These are phyloP conservation scores for Heterodera schachtii DNA, from an alignment of 1,140 invertebrate genomes.

Conservation along the genomic window DNA sequence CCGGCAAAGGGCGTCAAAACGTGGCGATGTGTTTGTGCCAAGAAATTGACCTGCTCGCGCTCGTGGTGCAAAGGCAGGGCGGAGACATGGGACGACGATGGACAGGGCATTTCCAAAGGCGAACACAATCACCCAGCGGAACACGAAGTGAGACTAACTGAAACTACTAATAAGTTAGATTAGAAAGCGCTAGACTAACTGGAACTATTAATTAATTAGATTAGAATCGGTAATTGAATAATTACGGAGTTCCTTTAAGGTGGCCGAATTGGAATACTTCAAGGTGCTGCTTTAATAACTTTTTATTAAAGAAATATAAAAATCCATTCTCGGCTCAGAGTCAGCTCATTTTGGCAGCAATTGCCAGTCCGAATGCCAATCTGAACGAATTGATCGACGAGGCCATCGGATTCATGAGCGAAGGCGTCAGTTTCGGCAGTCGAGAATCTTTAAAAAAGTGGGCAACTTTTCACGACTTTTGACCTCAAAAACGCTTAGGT, in stretches of 20 bases:
- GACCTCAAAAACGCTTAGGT: slow-evolving; percentile 10
- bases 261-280: slow-evolving; percentile 56
- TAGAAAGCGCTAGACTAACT: not conserved
- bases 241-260: not conserved
- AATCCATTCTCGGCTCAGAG: slow-evolving; percentile 35
- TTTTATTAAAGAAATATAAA: not conserved
- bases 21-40: slow-evolving; percentile 59
- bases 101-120: slow-evolving; percentile 53
- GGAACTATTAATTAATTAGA: not conserved
- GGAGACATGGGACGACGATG: slow-evolving; percentile 57
- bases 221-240: too few species aligned
- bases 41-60: slow-evolving; percentile 51
- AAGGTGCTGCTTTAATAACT: slow-evolving; percentile 36
- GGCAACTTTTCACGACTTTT: not conserved
- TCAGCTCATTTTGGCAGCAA: slow-evolving; percentile 56
- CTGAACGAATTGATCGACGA: slow-evolving; percentile 56
- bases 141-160: slow-evolving; percentile 37
- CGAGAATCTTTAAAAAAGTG: slow-evolving; percentile 53
- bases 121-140: slow-evolving; percentile 55
- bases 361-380: slow-evolving; percentile 41
- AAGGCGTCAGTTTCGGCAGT: slow-evolving; percentile 46
- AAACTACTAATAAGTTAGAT: not conserved
- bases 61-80: slow-evolving; percentile 55
- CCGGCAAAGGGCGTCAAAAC: slow-evolving; percentile 54
- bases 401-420: slow-evolving; percentile 41